These are phyloP conservation scores for Cossypha niveicapilla DNA, from an alignment of 2,797 vertebrate genomes.

Conservation along the genomic window DNA sequence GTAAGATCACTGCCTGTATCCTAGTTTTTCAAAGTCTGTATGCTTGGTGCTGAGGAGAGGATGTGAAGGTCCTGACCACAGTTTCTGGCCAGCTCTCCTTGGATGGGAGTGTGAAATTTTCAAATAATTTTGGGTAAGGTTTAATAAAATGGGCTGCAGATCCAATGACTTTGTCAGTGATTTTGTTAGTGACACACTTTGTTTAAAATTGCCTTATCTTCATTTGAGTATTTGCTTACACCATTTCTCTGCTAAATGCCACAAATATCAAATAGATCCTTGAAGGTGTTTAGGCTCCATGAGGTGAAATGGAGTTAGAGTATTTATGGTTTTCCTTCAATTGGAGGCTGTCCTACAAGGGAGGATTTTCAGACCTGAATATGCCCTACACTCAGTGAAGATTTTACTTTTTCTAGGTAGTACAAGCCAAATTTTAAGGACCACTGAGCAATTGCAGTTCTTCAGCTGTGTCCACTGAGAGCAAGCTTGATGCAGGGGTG, in stretches of 20 bases:
- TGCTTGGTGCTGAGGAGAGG: neutral
- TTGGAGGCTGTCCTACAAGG: neutral
- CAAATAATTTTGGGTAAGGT: neutral
- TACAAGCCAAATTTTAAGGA: neutral
- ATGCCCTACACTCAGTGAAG: neutral
- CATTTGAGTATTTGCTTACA: neutral
- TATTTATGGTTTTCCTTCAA: neutral
- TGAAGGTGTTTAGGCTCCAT: neutral
- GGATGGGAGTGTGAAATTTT: neutral
- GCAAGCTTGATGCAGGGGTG: neutral
- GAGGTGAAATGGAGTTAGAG: neutral
- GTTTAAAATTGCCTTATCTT: neutral
- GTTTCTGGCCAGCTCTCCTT: neutral
- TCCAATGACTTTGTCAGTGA: neutral
- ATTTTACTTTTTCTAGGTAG: neutral
- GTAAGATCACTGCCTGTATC: neutral
- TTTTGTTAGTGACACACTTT: fast-evolving
- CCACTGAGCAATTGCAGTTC: fast-evolving
- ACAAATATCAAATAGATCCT: neutral
- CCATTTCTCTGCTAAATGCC: neutral
- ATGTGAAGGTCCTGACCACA: neutral
- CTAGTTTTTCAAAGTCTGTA: neutral
- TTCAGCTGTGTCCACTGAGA: neutral
- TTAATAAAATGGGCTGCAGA: neutral
- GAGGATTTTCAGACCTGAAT: neutral